Conservation (phyloP, 2,113 vertebrate genomes). For the Petrocephalus microphthalmus region DNA sequence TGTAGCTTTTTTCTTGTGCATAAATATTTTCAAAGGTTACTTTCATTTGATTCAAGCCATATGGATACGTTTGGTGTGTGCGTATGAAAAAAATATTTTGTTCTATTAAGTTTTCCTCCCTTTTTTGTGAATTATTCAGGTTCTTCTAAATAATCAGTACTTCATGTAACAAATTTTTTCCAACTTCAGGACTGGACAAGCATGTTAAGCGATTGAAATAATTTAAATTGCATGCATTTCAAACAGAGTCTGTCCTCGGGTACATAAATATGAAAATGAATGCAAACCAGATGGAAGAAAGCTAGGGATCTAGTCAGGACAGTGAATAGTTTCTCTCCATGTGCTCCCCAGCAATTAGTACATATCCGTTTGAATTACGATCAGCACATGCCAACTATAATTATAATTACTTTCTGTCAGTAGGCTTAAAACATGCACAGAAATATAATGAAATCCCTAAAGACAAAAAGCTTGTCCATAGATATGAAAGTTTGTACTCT, state of each 20-base stretch:
- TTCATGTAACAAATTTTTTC: slow-evolving; percentile 6
- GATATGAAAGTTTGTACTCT: background rate
- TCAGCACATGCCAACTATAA: slow-evolving; percentile 11
- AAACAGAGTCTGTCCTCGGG: background rate
- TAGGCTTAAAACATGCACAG: background rate
- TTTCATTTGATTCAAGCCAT: background rate
- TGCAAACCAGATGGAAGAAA: slow-evolving; percentile 19
- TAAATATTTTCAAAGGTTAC: slow-evolving; percentile 1
- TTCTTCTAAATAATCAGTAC: background rate
- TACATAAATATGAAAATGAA: slow-evolving; percentile 13
- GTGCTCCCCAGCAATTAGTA: slow-evolving; percentile 8
- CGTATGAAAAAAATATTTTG: background rate
- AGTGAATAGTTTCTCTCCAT: background rate
- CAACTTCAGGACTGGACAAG: slow-evolving; percentile 1
- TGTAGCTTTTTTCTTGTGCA: background rate
- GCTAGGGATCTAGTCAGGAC: background rate
- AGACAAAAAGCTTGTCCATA: background rate
- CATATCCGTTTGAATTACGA: slow-evolving; percentile 4
- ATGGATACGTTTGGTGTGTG: background rate
- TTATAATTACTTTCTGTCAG: slow-evolving; percentile 15
- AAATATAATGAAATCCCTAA: slow-evolving; percentile 4
- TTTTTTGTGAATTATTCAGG: background rate
- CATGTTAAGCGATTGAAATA: background rate
- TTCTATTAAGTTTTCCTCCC: background rate
- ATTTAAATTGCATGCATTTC: background rate